A percentile compares a stretch with the other conserved stretches of the same genome.
Evolutionary conservation across 2,113 vertebrate species (phyloP).

Genomic region (Oxygymnocypris stewartii): DNA sequence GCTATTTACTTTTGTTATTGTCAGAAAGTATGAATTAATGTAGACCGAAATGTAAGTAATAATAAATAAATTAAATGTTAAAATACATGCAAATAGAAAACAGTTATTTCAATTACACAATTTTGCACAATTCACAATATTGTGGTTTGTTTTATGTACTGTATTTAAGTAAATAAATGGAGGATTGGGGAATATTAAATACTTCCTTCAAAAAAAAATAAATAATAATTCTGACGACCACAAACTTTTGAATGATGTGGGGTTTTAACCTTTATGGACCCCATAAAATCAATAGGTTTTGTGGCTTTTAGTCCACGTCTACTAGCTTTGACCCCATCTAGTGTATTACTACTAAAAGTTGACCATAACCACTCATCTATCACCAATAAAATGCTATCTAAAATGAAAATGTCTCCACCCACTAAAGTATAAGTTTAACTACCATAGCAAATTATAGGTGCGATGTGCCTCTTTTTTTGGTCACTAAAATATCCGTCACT

Average conservation of each 20-base stretch:
- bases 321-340: background rate
- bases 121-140: too few species aligned
- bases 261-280: background rate
- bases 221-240: too few species aligned
- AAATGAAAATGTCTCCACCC: background rate
- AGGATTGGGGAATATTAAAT: too few species aligned
- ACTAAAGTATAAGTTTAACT: background rate
- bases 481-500: background rate
- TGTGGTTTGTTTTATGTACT: too few species aligned
- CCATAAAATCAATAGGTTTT: background rate
- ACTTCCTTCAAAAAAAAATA: too few species aligned
- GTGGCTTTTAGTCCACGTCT: background rate
- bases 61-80: too few species aligned
- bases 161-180: too few species aligned
- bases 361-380: background rate
- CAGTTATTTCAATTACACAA: too few species aligned
- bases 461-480: background rate
- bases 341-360: background rate
- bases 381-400: background rate
- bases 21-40: too few species aligned
- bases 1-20: too few species aligned
- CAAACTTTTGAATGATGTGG: background rate
- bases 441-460: background rate
- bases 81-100: too few species aligned
- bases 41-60: too few species aligned